These are phyloP conservation scores for Rhodinocichla rosea DNA, from an alignment of 2,113 vertebrate species.

Conservation along the genomic window DNA sequence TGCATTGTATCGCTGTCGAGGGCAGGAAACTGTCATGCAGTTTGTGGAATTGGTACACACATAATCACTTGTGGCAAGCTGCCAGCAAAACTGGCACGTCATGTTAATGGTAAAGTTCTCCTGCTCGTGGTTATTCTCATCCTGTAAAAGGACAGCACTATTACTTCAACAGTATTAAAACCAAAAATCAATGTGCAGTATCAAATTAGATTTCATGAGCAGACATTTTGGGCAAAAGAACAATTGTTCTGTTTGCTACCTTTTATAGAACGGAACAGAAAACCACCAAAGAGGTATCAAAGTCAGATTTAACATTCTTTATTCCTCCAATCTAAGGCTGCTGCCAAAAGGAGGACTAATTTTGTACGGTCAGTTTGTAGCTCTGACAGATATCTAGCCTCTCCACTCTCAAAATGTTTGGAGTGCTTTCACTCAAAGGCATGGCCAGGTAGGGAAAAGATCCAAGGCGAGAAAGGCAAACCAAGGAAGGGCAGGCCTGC, in stretches of 20 bases:
- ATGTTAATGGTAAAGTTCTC: constrained; percentile 83
- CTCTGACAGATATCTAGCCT: background rate
- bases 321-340: background rate
- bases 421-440: background rate
- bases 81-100: constrained; percentile 95
- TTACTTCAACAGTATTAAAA: background rate
- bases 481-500: background rate
- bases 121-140: constrained; percentile 72
- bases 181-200: background rate
- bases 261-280: background rate
- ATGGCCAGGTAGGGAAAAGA: background rate
- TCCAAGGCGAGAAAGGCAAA: background rate
- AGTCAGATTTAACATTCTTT: background rate
- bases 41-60: constrained; percentile 83
- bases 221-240: background rate
- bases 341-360: background rate
- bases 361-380: background rate
- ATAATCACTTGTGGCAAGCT: constrained; percentile 87
- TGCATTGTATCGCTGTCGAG: constrained; percentile 84
- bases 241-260: background rate
- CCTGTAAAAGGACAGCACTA: constrained; percentile 64
- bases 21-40: constrained; percentile 94
- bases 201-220: background rate
- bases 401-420: background rate
- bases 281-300: background rate